Evolutionary conservation across 2,113 vertebrate genomes (phyloP), one percentile per base, ranked within the genome.

Genomic region (Atrichornis clamosus): DNA sequence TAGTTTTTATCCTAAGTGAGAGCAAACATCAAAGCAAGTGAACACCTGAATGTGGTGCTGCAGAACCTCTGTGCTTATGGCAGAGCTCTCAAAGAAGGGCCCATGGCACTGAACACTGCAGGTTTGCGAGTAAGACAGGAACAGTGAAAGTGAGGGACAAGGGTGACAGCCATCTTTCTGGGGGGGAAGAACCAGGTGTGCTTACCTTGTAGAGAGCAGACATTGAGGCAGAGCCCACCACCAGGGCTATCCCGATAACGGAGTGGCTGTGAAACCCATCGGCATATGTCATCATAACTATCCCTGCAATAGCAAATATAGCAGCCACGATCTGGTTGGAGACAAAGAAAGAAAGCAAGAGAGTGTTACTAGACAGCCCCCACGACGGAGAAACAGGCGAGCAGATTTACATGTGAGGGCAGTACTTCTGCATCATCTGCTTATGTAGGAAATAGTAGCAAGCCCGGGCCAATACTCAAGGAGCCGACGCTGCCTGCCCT

Each of bases 201-300:
- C 87, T 94, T 97, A 99, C 99, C 99, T 99, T 99, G 97, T 99
- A 99, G 78, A 99, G 99, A 33, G 99, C 99, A 49, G 99, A 99
- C 97, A 98, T 98, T 50, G 99, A 99, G 11, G 99, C 99, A 26
- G 99, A 99, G 90, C 99, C 98, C 97, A 99, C 99, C 50, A 99
- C 99, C 89, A 99, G 96, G 20, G 99, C 99, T 79, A 99, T 99
- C 78, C 99, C 99, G 35, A 99, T 99, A 91, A 99, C 99, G 0
- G 99, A 99, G 97, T 99, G 99, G 96, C 99, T 99, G 98, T 99
- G 99, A 96, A 99, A 99, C 74, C 99, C 99, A 52, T 99, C 99
- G 1, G 99, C 99, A 0, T 99, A 99, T 32, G 99, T 99, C 99
- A 99, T 99, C 99, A 99, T 99, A 95, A 99, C 99, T 21, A 99